Evolutionary conservation across 2,113 vertebrate genomes (phyloP), one percentile per base, ranked within the genome.

Genomic region (Motacilla alba): DNA sequence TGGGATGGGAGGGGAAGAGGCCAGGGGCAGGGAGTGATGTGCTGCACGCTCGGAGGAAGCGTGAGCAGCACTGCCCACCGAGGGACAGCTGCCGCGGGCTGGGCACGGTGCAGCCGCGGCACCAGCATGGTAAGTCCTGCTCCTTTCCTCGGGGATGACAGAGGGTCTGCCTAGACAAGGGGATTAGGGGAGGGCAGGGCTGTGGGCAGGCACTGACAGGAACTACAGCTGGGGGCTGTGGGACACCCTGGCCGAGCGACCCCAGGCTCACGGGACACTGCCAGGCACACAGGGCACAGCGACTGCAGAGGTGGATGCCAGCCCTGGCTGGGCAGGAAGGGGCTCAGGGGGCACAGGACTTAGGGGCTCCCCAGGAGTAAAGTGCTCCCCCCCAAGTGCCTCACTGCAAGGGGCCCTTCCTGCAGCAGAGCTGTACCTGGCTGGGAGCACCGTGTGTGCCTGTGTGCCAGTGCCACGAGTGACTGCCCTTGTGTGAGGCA

Each of bases 1-100:
- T 66, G 76, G 49, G 83, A 68, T 1, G 69, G 96, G 88, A 85
- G 90, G 88, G 92, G 92, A 95, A 85, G 94, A 93, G 78, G 84
- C 74, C 47, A 33, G 50, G 80, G 87, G 87, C 83, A 89, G 93
- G 91, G 89, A 95, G 52, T 10, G 1, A 60, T 33, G 52, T 11
- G n/a, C 56, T 33, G 52, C 7, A 3, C 3, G 0, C 60, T 64
- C 3, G 0, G 63, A 85, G 95, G 92, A 95, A 96, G 88, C 31
- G 62, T 30, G 35, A 92, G 88, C 63, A 11, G 49, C 1, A 6
- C 87, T 87, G 82, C 53, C 37, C 3, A 6, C 24, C 1, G 0
- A 52, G 41, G 43, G 74, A 52, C 67, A 93, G 19, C 89, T 62
- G 89, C 35, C 2, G 1, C 66, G 9, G 1, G 56, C 86, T 50